Evolutionary conservation across 1,140 invertebrate genomes (phyloP).

Genomic region (Bombyx mandarina): DNA sequence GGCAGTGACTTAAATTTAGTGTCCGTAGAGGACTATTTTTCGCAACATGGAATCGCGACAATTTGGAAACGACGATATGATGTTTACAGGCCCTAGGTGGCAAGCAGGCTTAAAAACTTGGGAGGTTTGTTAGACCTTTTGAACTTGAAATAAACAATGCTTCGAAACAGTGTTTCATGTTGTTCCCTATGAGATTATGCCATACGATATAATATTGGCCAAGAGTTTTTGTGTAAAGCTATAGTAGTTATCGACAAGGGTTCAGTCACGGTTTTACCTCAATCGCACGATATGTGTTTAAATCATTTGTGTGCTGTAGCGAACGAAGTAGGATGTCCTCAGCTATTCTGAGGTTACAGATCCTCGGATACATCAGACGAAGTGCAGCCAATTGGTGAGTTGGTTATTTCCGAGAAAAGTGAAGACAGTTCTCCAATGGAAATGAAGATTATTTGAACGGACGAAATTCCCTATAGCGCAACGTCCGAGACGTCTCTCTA

Average conservation of each 20-base stretch:
- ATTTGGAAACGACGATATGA: background rate
- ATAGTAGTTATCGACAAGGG: constrained; percentile 7
- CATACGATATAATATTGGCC: constrained; percentile 8
- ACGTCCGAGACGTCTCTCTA: constrained; percentile 5
- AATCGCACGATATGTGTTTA: background rate
- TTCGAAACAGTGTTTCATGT: constrained; percentile 4
- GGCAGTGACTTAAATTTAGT: constrained; percentile 8
- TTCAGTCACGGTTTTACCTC: constrained; percentile 4
- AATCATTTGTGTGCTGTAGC: background rate
- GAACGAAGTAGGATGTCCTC: background rate
- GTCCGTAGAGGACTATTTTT: constrained; percentile 5
- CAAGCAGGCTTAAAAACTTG: background rate
- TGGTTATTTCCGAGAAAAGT: background rate
- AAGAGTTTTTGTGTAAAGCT: constrained; percentile 7
- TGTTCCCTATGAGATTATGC: constrained; percentile 5
- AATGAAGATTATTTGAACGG: constrained; percentile 6
- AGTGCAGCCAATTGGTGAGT: constrained; percentile 2
- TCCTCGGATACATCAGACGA: background rate
- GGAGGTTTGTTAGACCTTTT: constrained; percentile 1
- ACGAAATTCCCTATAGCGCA: constrained; percentile 11
- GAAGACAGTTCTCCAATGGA: constrained; percentile 6
- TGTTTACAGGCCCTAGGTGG: constrained; percentile 1
- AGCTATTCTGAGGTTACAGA: constrained; percentile 5
- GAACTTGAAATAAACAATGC: constrained; percentile 5
- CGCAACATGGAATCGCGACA: background rate